A percentile compares a stretch with the other conserved stretches of the same genome.
These are phyloP conservation scores for Atta texana DNA, from an alignment of 1,140 invertebrate genomes.

Conservation along the genomic window DNA sequence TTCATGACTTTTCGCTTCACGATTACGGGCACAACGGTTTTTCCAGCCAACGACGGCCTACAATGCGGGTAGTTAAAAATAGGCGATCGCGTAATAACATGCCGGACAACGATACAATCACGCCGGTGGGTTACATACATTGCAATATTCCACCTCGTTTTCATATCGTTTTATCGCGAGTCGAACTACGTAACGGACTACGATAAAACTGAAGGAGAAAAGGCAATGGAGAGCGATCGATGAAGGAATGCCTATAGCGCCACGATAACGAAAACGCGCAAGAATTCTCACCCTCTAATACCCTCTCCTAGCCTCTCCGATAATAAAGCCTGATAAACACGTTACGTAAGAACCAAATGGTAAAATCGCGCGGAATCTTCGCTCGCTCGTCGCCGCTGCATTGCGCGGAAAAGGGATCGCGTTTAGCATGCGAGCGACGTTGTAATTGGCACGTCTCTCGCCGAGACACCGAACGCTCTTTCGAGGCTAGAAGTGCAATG, in stretches of 20 bases:
- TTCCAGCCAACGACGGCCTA: conserved; percentile 27
- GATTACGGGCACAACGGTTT: conserved; percentile 2
- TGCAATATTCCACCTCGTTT: conserved; percentile 45
- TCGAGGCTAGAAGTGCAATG: conserved; percentile 77
- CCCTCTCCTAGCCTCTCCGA: neutral
- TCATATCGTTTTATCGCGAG: conserved; percentile 23
- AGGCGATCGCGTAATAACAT: conserved; percentile 35
- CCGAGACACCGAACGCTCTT: conserved; percentile 74
- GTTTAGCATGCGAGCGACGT: conserved; percentile 73
- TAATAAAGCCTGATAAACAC: conserved; percentile 2
- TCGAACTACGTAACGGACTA: neutral
- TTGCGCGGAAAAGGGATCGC: conserved; percentile 69
- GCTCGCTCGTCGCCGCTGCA: neutral
- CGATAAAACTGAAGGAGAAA: neutral
- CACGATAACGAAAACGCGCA: conserved; percentile 25
- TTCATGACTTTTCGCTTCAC: neutral
- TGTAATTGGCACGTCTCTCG: conserved; percentile 75
- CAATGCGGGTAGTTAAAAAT: conserved; percentile 41
- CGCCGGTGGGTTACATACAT: neutral
- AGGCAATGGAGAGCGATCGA: conserved; percentile 18
- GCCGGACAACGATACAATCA: conserved; percentile 33
- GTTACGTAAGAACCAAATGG: conserved; percentile 36
- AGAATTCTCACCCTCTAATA: neutral
- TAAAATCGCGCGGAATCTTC: conserved; percentile 44
- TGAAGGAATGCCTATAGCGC: conserved; percentile 30